A percentile compares a stretch with the other conserved stretches of the same genome.
phyloP scores from a whole-genome alignment of 2,113 vertebrate genomes.

The Synodontis membranacea region DNA sequence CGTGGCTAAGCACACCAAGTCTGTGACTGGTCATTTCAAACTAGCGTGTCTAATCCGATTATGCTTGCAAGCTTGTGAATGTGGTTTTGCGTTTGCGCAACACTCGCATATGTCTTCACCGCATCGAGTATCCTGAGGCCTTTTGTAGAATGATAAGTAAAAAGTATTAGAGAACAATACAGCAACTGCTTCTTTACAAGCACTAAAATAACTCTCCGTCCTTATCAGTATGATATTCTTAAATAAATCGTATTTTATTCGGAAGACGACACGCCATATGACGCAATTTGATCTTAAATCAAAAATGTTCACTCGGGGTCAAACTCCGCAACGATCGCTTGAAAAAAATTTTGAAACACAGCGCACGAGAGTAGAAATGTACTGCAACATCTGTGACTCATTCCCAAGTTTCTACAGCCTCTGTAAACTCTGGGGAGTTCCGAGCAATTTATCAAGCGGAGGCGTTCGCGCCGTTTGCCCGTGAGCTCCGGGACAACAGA shows the following conservation, averaged over 20 bases:
- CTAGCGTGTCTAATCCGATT: not conserved
- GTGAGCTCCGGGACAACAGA: not conserved
- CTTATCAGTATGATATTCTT: not conserved
- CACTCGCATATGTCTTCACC: not conserved
- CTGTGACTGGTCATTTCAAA: not conserved
- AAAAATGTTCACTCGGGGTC: not conserved
- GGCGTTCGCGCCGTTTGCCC: not conserved
- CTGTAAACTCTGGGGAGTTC: conserved; percentile 29
- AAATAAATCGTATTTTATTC: not conserved
- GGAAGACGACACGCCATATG: not conserved
- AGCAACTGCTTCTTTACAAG: not conserved
- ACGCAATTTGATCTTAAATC: not conserved
- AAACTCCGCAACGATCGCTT: not conserved
- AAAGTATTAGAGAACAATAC: not conserved
- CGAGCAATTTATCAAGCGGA: conserved; percentile 2
- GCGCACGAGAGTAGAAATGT: not conserved
- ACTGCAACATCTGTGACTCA: conserved; percentile 11
- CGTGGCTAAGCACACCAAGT: not conserved
- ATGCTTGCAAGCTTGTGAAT: not conserved
- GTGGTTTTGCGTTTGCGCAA: not conserved
- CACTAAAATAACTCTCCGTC: not conserved
- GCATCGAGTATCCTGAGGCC: not conserved
- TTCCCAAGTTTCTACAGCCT: conserved; percentile 18
- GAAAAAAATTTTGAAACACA: not conserved
- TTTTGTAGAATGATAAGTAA: not conserved